Percentiles rank a stretch among this genome's conserved stretches.
phyloP scores from a whole-genome alignment of 1,140 invertebrate genomes.

The Bombus sibiricus region DNA sequence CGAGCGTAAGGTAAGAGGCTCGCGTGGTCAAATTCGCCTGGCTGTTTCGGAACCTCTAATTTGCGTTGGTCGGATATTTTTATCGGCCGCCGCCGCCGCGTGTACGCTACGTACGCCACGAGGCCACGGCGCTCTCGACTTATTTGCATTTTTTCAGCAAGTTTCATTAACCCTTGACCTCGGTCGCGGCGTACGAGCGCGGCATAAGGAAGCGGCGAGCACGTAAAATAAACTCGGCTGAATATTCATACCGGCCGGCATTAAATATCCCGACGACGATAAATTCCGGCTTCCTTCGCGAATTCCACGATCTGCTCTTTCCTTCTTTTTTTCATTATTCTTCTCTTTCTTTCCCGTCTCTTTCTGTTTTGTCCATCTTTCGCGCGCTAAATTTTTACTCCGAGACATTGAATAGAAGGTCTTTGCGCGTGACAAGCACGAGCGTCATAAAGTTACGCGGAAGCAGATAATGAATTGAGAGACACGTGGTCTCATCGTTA shows the following conservation, averaged over 20 bases:
- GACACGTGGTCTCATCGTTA: neutral
- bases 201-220: constrained; percentile 68
- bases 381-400: neutral
- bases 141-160: constrained; percentile 73
- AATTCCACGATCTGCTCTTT: constrained; percentile 35
- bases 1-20: neutral
- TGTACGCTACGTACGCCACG: constrained; percentile 1
- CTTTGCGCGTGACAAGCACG: neutral
- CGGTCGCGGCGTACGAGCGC: constrained; percentile 24
- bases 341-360: neutral
- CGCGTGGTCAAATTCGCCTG: constrained; percentile 43
- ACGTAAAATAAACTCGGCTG: constrained; percentile 71
- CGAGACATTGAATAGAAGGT: neutral
- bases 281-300: constrained; percentile 65
- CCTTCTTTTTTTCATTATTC: neutral
- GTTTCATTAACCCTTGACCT: constrained; percentile 77
- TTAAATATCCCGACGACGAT: constrained; percentile 71
- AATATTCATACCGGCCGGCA: constrained; percentile 72
- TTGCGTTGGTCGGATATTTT: constrained; percentile 60
- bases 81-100: constrained; percentile 45
- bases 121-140: constrained; percentile 41
- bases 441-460: neutral
- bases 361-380: neutral
- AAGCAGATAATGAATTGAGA: neutral
- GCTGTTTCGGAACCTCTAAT: constrained; percentile 52